Evolutionary conservation across 2,113 vertebrate species (phyloP).

Genomic region (Cyprinodon tularosa): DNA sequence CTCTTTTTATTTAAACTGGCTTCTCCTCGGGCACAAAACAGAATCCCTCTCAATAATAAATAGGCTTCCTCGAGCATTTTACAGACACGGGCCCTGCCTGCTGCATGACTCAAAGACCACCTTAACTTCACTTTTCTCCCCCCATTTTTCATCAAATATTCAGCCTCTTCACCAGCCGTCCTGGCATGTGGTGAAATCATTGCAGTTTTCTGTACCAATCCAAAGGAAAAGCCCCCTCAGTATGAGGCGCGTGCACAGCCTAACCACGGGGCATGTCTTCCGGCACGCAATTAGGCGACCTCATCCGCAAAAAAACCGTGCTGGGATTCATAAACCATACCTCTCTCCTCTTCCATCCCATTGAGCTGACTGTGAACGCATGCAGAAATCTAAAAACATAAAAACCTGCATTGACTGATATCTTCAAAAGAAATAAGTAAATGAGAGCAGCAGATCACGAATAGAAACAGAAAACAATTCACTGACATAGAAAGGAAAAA

Average conservation of each 20-base stretch:
- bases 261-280: constrained; percentile 66
- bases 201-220: constrained; percentile 9
- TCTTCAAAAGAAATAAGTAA: constrained; percentile 32
- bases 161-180: not conserved
- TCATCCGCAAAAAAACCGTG: constrained; percentile 61
- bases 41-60: constrained; percentile 72
- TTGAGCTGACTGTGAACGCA: constrained; percentile 51
- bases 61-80: constrained; percentile 54
- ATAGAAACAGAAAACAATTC: constrained; percentile 48
- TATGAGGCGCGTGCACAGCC: constrained; percentile 41
- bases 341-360: constrained; percentile 42
- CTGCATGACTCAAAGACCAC: constrained; percentile 51
- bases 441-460: constrained; percentile 36
- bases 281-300: constrained; percentile 70
- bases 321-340: constrained; percentile 37
- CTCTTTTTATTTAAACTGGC: constrained; percentile 42
- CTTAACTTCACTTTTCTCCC: constrained; percentile 57
- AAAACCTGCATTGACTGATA: constrained; percentile 13
- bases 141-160: constrained; percentile 1
- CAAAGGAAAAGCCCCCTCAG: constrained; percentile 30
- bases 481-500: constrained; percentile 7
- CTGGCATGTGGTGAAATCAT: constrained; percentile 29
- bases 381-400: not conserved
- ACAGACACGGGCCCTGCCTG: constrained; percentile 49
- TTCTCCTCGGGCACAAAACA: constrained; percentile 57